Conservation (phyloP, 2,113 vertebrate genomes). For the Silurus asotus region DNA sequence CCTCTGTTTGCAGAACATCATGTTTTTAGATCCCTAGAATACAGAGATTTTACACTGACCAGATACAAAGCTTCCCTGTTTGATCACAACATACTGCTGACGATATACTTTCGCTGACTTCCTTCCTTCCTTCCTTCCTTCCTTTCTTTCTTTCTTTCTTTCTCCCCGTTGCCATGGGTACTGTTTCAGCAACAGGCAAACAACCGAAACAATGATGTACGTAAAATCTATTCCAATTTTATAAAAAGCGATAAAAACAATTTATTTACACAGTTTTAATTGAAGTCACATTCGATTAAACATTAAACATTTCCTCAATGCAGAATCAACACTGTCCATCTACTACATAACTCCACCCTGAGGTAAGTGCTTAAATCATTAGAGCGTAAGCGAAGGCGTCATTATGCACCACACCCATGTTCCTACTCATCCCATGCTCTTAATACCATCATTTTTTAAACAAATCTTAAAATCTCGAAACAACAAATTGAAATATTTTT, state of each 20-base stretch:
- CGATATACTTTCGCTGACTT: neutral
- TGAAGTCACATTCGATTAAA: neutral
- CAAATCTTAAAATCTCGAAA: too few species aligned
- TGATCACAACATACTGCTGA: neutral
- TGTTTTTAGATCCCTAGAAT: neutral
- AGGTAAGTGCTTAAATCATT: neutral
- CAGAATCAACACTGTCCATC: neutral
- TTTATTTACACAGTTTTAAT: neutral
- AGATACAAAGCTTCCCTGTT: neutral
- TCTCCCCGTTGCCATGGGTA: neutral
- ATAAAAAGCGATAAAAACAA: neutral
- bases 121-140: neutral
- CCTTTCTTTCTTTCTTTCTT: neutral
- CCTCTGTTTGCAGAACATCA: neutral
- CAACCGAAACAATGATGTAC: neutral
- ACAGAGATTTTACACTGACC: neutral
- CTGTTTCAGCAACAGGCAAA: neutral
- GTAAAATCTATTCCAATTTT: neutral
- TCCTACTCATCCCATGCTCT: neutral
- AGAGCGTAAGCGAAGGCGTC: neutral
- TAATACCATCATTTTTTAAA: neutral
- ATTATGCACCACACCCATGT: neutral
- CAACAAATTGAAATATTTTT: too few species aligned
- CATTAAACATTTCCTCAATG: neutral
- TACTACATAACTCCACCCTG: neutral